Conservation (phyloP, 2,797 vertebrate genomes). For the Trachurus trachurus region DNA sequence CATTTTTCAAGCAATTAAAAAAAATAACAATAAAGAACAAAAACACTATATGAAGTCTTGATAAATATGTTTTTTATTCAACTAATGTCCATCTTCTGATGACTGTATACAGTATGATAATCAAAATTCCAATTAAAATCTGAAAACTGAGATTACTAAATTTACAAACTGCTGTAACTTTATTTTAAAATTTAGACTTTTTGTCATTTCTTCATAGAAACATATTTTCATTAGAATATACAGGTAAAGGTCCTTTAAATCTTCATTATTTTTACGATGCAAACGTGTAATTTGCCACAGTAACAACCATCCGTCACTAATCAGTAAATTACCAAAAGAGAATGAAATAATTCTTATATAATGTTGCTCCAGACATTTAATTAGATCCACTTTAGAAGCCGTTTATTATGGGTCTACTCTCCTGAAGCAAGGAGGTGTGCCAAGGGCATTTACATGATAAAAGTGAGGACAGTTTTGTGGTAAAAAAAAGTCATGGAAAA, state of each 20-base stretch:
- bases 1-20: slow-evolving; percentile 7
- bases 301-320: slow-evolving; percentile 3
- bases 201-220: neutral
- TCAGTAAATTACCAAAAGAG: slow-evolving; percentile 10
- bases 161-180: neutral
- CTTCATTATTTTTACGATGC: slow-evolving; percentile 9
- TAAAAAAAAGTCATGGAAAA: slow-evolving; percentile 67
- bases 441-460: slow-evolving; percentile 53
- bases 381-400: slow-evolving; percentile 55
- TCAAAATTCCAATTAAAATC: neutral
- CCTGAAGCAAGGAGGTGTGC: slow-evolving; percentile 44
- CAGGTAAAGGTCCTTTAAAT: neutral
- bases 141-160: too few species aligned
- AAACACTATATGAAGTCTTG: neutral
- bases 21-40: neutral
- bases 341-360: slow-evolving; percentile 41
- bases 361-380: slow-evolving; percentile 62
- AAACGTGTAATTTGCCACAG: neutral
- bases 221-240: neutral
- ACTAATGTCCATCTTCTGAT: neutral
- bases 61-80: neutral
- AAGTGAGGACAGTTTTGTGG: slow-evolving; percentile 45
- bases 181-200: neutral
- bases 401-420: slow-evolving; percentile 37
- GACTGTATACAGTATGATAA: neutral